A percentile compares a stretch with the other conserved stretches of the same genome.
These are phyloP conservation scores for Melanerpes aurifrons DNA, from an alignment of 2,113 vertebrate species.

Conservation along the genomic window DNA sequence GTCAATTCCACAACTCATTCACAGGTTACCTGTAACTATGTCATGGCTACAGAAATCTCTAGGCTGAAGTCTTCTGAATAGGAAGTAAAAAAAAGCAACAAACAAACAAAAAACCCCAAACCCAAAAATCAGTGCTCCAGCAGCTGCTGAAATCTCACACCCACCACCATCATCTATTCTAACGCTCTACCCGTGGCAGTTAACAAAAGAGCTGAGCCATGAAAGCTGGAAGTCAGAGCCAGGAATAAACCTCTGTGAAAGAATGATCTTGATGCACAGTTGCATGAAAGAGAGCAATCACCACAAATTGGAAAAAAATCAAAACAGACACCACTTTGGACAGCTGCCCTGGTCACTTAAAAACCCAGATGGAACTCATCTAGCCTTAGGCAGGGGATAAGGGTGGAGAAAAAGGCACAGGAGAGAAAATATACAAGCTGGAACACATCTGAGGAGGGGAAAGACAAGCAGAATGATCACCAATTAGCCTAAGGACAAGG, in stretches of 20 bases:
- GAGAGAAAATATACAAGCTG: background rate
- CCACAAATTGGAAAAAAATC: slow-evolving; percentile 39
- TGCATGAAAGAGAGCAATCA: slow-evolving; percentile 41
- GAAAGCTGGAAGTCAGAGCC: background rate
- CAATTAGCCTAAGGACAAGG: slow-evolving; percentile 28
- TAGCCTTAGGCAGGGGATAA: background rate
- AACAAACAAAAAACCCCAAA: background rate
- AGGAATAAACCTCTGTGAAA: slow-evolving; percentile 29
- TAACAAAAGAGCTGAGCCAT: slow-evolving; percentile 7
- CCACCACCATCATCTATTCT: background rate
- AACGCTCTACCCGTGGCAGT: background rate
- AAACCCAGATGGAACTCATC: slow-evolving; percentile 56
- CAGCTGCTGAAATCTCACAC: background rate
- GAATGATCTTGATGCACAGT: background rate
- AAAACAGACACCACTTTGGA: slow-evolving; percentile 44
- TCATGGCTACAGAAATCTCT: background rate
- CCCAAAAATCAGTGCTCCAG: background rate
- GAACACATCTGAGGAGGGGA: background rate
- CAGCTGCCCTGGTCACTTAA: slow-evolving; percentile 31
- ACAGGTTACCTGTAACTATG: background rate
- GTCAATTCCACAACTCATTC: background rate
- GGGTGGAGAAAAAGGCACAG: background rate
- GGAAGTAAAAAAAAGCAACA: background rate
- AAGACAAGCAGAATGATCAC: slow-evolving; percentile 35
- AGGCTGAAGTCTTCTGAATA: background rate